Base-by-base conservation (phyloP, 2,888 invertebrate species). In the Eulithis testata region DNA sequence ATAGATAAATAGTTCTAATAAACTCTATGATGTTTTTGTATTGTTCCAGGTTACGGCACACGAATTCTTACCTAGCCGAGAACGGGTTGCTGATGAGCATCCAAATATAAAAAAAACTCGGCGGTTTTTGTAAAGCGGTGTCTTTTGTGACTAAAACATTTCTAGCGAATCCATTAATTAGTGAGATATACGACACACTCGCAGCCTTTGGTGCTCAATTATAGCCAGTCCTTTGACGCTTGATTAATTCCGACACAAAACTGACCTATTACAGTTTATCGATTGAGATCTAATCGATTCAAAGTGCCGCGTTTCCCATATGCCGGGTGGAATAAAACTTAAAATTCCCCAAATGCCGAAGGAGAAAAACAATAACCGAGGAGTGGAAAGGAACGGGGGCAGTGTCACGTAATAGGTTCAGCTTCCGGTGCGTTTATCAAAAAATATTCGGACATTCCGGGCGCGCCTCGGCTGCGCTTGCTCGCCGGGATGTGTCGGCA, bases 361-460 rank as follows among this genome's bases (percentile, higher is more conserved):
- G 71, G 85, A 86, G 87, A 88, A 91, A 90, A 92, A 92, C 91
- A 91, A 90, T 90, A 84, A 88, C 88, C 77, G 85, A 85, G 87
- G 73, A 82, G 79, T 81, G 81, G 81, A 79, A 82, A 82, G 82
- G 85, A 87, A 88, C 87, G 83, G 85, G 86, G 86, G 81, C 88
- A 84, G 82, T 84, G 87, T 88, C 90, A 90, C 91, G 91, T 91
- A 91, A 91, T 91, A 90, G 89, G 82, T 82, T 75, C 75, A 83
- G 88, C 89, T 92, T 92, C 92, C 92, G 92, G 90, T 91, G 82
- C 86, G 88, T 90, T 87, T 88, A 88, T 90, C 91, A 91, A 91
- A 92, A 91, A 91, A 87, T 92, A 90, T 90, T 91, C 84, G 89
- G 88, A 81, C 90, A 92, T 92, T 90, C 91, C 89, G 82, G 78